Conservation (phyloP, 2,888 invertebrate genomes). For the Drosophila suboccidentalis region DNA sequence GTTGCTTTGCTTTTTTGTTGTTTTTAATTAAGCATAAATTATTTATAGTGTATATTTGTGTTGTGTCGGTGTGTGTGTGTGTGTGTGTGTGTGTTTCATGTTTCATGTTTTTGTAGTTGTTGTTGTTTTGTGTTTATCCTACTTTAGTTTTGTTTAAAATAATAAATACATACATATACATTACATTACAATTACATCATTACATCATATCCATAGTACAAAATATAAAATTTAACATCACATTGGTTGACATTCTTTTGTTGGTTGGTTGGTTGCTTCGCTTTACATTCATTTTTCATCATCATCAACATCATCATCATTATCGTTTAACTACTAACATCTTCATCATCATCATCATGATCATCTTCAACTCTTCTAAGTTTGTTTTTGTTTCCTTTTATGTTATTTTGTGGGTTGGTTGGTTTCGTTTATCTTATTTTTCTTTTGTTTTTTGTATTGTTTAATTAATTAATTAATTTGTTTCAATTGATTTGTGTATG, state of each 20-base stretch:
- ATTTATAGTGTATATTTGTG: conserved; percentile 56
- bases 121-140: conserved; percentile 63
- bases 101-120: conserved; percentile 15
- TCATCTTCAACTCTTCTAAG: conserved; percentile 35
- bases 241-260: conserved; percentile 82
- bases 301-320: conserved; percentile 22
- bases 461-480: conserved; percentile 56
- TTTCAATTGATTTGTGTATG: conserved; percentile 47
- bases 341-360: conserved; percentile 5
- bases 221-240: conserved; percentile 81
- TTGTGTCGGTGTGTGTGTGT: conserved; percentile 25
- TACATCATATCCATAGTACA: conserved; percentile 79
- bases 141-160: conserved; percentile 73
- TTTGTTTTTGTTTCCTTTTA: conserved; percentile 30
- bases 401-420: conserved; percentile 71
- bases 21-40: conserved; percentile 69
- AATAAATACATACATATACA: conserved; percentile 75
- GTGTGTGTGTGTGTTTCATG: conserved; percentile 21
- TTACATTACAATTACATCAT: conserved; percentile 74
- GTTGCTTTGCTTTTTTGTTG: conserved; percentile 54
- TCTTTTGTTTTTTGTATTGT: conserved; percentile 37
- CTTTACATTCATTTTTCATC: conserved; percentile 56
- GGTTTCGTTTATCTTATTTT: conserved; percentile 55
- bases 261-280: conserved; percentile 81
- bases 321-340: conserved; percentile 10